Conservation (phyloP, 2,797 vertebrate genomes). For the Eidolon dupreanum region DNA sequence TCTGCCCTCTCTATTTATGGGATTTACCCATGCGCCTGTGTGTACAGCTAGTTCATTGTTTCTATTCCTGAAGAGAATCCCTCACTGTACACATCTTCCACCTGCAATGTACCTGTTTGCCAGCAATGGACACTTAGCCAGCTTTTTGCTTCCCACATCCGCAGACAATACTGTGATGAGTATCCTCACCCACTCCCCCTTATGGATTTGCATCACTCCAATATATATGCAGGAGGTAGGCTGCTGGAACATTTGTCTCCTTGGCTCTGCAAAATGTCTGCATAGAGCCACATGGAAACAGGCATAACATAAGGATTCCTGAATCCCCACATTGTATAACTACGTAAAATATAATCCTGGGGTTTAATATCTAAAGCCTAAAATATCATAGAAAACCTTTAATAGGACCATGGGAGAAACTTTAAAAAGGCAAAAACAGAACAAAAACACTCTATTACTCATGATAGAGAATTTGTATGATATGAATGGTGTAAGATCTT, state of each 20-base stretch:
- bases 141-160: neutral
- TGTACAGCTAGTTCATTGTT: neutral
- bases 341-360: neutral
- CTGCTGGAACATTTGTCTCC: neutral
- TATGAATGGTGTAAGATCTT: neutral
- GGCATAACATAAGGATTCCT: neutral
- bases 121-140: neutral
- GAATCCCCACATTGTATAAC: neutral
- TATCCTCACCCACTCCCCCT: neutral
- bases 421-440: neutral
- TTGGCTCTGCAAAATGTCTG: neutral
- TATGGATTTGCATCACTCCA: neutral
- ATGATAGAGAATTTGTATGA: neutral
- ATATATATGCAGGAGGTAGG: neutral
- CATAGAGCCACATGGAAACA: neutral
- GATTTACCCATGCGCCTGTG: neutral
- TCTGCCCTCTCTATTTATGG: neutral
- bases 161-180: neutral
- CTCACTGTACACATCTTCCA: neutral
- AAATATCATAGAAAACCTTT: slow-evolving; percentile 5
- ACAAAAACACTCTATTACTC: neutral
- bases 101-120: neutral
- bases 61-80: neutral
- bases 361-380: neutral
- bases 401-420: neutral